Evolutionary conservation across 1,140 invertebrate genomes (phyloP).

Genomic region (Episyrphus balteatus): DNA sequence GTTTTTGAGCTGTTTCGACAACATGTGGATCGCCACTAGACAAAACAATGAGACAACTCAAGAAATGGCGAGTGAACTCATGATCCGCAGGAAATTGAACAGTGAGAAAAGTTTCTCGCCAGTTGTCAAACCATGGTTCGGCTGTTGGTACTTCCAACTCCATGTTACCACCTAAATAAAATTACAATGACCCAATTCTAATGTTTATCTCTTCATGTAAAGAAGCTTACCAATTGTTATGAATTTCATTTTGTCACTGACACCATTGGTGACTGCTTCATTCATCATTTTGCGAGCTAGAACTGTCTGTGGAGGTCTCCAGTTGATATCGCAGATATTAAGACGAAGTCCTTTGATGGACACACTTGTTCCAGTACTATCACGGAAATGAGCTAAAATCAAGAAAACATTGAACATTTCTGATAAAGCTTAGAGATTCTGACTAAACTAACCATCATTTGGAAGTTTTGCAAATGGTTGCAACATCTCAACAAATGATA

Average conservation of each 20-base stretch:
- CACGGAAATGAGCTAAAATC: slow-evolving; percentile 62
- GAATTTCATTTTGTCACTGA: slow-evolving; percentile 51
- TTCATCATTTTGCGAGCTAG: slow-evolving; percentile 76
- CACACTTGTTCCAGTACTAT: slow-evolving; percentile 63
- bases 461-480: slow-evolving; percentile 78
- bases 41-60: slow-evolving; percentile 82
- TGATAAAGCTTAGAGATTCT: not conserved
- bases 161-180: slow-evolving; percentile 33
- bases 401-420: not conserved
- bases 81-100: slow-evolving; percentile 86
- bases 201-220: not conserved
- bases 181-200: not conserved
- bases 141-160: slow-evolving; percentile 53
- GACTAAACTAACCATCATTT: slow-evolving; percentile 57
- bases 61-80: slow-evolving; percentile 87
- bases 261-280: slow-evolving; percentile 66
- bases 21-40: slow-evolving; percentile 72
- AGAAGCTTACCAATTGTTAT: slow-evolving; percentile 37
- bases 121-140: slow-evolving; percentile 94
- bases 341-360: slow-evolving; percentile 70
- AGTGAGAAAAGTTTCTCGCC: slow-evolving; percentile 82
- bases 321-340: slow-evolving; percentile 68
- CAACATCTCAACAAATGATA: slow-evolving; percentile 78
- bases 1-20: slow-evolving; percentile 60
- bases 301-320: slow-evolving; percentile 67